Percentiles rank a stretch among this genome's conserved stretches.
Evolutionary conservation across 2,888 invertebrate genomes (phyloP).

Genomic region (Stegophylla sp.): DNA sequence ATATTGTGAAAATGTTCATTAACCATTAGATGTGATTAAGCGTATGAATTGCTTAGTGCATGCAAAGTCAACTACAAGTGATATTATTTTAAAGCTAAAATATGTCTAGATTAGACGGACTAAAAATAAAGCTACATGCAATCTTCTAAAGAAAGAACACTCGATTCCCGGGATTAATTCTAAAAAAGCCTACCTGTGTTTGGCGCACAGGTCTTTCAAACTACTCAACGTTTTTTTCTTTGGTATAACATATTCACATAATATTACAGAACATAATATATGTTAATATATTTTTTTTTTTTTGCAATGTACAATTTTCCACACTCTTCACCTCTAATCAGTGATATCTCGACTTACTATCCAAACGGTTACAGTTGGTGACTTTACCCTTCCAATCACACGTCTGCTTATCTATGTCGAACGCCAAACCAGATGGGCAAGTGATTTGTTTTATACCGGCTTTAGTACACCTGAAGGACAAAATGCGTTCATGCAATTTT

Average conservation of each 20-base stretch:
- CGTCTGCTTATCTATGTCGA: constrained; percentile 97
- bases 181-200: constrained; percentile 52
- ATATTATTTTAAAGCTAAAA: constrained; percentile 4
- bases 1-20: not conserved
- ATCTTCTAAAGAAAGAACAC: not conserved
- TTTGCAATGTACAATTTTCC: constrained; percentile 40
- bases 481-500: constrained; percentile 64
- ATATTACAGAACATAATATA: constrained; percentile 15
- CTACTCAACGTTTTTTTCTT: constrained; percentile 51
- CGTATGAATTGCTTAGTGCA: not conserved
- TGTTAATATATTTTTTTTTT: constrained; percentile 21
- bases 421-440: constrained; percentile 95
- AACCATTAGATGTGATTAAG: not conserved
- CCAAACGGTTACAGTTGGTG: constrained; percentile 92
- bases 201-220: constrained; percentile 56
- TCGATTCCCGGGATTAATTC: constrained; percentile 24
- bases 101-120: not conserved
- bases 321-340: constrained; percentile 55
- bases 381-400: constrained; percentile 99
- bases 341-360: constrained; percentile 77
- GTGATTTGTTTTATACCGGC: constrained; percentile 95
- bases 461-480: constrained; percentile 85
- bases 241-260: constrained; percentile 14
- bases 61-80: constrained; percentile 3
- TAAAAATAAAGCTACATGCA: constrained; percentile 3